These are phyloP conservation scores for Sympetrum striolatum DNA, from an alignment of 2,888 invertebrate species.

Conservation along the genomic window DNA sequence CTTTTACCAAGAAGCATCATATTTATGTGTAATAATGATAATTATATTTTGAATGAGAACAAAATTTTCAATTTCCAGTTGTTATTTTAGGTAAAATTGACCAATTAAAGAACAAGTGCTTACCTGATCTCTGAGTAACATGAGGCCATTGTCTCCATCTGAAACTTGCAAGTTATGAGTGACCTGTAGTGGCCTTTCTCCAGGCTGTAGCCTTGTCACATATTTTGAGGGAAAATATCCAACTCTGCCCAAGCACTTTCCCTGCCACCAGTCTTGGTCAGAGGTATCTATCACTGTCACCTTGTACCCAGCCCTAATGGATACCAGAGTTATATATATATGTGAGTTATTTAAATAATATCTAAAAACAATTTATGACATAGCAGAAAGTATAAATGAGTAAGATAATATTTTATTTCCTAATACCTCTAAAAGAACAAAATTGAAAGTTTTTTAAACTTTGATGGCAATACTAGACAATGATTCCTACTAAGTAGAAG, in stretches of 20 bases:
- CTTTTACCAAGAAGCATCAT: neutral
- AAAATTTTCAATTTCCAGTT: neutral
- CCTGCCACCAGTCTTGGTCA: constrained; percentile 98
- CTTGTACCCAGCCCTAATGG: constrained; percentile 77
- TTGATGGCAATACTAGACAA: neutral
- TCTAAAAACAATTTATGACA: neutral
- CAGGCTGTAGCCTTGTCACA: constrained; percentile 87
- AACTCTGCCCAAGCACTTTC: constrained; percentile 87
- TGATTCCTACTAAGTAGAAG: neutral
- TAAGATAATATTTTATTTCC: too few relatives aligned
- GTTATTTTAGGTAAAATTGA: neutral
- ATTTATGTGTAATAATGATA: neutral
- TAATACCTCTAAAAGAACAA: too few relatives aligned
- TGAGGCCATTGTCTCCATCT: constrained; percentile 81
- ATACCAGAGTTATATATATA: neutral
- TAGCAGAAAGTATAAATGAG: neutral
- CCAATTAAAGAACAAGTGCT: neutral
- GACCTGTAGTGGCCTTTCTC: constrained; percentile 90
- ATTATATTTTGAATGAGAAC: neutral
- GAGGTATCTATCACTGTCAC: constrained; percentile 93
- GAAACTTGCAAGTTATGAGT: constrained; percentile 84
- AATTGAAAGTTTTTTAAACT: too few relatives aligned
- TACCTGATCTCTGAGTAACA: constrained; percentile 85
- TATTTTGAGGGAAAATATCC: constrained; percentile 96
- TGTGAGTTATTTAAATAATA: too few relatives aligned